Base-by-base conservation (phyloP, 2,113 vertebrate species). In the Boleophthalmus pectinirostris region DNA sequence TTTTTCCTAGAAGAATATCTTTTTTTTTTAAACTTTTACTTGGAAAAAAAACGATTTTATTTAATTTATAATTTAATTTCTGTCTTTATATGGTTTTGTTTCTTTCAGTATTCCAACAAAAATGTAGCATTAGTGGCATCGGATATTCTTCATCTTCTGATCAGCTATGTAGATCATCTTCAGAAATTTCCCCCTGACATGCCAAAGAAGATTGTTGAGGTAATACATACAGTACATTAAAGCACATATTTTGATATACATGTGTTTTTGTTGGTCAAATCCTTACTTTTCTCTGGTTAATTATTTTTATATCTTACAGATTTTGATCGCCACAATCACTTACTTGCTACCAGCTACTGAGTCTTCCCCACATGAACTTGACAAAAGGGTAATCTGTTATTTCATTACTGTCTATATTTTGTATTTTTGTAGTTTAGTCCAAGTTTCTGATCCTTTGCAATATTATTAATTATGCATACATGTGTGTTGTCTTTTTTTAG, bases 241-340 rank as follows among this genome's bases (percentile, higher is more conserved):
- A 64, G 33, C 51, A 35, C 3, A 64, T 20, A 61, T 29, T 35
- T 61, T 33, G 12, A 18, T 33, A 18, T 7, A 18, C 6, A 7
- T 60, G 5, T 25, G 12, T 35, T 33, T n/a, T 64, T 0, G 12
- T 43, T 43, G 25, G 14, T 20, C 21, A n/a, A 38, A 60, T 2
- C 0, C 3, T 33, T 9, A 61, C 2, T 33, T 18, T n/a, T 65
- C 3, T 43, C 11, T 45, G n/a, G 45, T 47, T 24, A 47, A 46
- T 66, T 9, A 46, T 47, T 45, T 45, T 16, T 5, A 18, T 43
- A n/a, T 64, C 33, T 24, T 47, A 47, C 10, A 99, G 98, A 96
- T 99, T 76, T 92, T 99, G 69, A 96, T 99, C 71, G 97, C 98
- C 75, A 99, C 97, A 79, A 96, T 99, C 85, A 99, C 97, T n/a